These are phyloP conservation scores for Diadophis punctatus DNA, from an alignment of 2,113 vertebrate species.

Conservation along the genomic window DNA sequence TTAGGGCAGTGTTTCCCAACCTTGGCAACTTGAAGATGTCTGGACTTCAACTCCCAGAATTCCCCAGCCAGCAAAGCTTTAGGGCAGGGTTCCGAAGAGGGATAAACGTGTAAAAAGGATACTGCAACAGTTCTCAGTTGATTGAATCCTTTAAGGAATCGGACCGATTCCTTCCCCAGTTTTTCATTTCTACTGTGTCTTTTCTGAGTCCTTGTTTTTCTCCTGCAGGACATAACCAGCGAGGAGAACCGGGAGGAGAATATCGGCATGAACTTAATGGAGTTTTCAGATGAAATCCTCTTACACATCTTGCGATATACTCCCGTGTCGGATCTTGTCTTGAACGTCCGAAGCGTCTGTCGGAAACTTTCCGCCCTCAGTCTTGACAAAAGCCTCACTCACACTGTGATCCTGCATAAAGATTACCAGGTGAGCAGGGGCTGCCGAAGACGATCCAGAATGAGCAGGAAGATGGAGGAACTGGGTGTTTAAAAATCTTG, in stretches of 20 bases:
- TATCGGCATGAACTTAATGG: constrained; percentile 75
- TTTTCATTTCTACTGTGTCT: background rate
- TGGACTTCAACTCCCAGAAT: too few species aligned
- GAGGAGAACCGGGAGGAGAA: constrained; percentile 58
- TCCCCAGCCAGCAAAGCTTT: too few species aligned
- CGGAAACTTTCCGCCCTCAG: constrained; percentile 82
- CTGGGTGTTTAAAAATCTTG: background rate
- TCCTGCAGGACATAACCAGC: constrained; percentile 64
- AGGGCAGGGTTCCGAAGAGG: background rate
- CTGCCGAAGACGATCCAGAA: background rate
- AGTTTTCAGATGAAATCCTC: constrained; percentile 92
- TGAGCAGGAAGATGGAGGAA: background rate
- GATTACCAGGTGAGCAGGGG: constrained; percentile 81
- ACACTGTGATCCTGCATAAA: constrained; percentile 80
- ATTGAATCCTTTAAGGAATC: background rate
- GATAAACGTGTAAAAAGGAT: background rate
- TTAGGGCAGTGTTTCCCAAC: background rate
- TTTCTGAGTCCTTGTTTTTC: background rate
- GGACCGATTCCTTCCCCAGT: background rate
- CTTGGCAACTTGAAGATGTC: too few species aligned
- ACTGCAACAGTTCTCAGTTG: background rate
- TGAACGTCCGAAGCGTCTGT: constrained; percentile 83
- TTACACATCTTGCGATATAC: constrained; percentile 86
- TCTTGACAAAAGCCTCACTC: constrained; percentile 87
- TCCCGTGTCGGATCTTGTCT: constrained; percentile 84